Conservation (phyloP, 2,113 vertebrate species). For the Tragelaphus strepsiceros region DNA sequence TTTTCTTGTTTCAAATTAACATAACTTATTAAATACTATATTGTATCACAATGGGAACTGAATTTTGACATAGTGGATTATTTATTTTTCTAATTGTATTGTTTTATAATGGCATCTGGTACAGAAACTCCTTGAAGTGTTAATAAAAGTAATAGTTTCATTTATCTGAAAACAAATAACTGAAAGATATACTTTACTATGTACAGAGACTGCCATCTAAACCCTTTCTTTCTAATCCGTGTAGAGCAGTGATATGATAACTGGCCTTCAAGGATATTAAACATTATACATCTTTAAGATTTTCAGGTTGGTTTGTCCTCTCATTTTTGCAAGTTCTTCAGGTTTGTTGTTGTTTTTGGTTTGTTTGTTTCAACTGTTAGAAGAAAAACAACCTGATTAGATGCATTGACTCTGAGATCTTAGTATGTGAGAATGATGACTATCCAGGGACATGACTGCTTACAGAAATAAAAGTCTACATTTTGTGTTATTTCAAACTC, state of each 20-base stretch:
- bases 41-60: constrained; percentile 10
- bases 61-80: not conserved
- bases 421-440: not conserved
- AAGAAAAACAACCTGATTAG: not conserved
- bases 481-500: not conserved
- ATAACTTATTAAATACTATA: constrained; percentile 50
- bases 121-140: constrained; percentile 33
- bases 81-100: not conserved
- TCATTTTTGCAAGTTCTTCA: not conserved
- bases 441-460: not conserved
- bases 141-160: constrained; percentile 56
- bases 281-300: not conserved
- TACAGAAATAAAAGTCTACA: not conserved
- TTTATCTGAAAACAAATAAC: constrained; percentile 33
- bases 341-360: not conserved
- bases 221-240: not conserved
- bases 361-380: not conserved
- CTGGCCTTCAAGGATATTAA: not conserved
- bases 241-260: not conserved
- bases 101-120: constrained; percentile 33
- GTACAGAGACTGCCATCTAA: not conserved
- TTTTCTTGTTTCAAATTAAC: constrained; percentile 40
- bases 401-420: not conserved
- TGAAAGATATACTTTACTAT: not conserved
- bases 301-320: not conserved